Evolutionary conservation across 2,113 vertebrate genomes (phyloP).

Genomic region (Menidia beryllina): DNA sequence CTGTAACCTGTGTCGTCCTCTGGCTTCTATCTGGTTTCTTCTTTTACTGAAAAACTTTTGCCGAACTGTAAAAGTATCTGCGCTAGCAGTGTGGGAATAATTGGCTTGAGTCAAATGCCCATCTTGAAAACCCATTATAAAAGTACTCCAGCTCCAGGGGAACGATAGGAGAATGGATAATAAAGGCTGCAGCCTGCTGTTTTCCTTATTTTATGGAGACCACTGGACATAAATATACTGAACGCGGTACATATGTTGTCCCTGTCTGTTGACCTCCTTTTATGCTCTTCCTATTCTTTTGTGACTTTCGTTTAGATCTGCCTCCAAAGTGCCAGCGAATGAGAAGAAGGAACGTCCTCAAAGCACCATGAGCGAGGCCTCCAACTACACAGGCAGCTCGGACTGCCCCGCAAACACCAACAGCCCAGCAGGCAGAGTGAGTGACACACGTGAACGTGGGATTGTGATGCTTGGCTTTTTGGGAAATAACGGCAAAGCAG

Average conservation of each 20-base stretch:
- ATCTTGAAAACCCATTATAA: conserved; percentile 66
- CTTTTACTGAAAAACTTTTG: conserved; percentile 44
- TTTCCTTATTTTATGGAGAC: conserved; percentile 15
- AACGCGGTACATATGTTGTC: not conserved
- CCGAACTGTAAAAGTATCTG: conserved; percentile 42
- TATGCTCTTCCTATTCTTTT: conserved; percentile 31
- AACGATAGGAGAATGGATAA: conserved; percentile 27
- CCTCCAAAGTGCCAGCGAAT: conserved; percentile 87
- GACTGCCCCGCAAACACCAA: conserved; percentile 86
- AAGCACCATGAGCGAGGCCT: conserved; percentile 92
- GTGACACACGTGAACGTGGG: conserved; percentile 40
- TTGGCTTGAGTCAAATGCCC: conserved; percentile 60
- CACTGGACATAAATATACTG: conserved; percentile 21
- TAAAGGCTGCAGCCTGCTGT: conserved; percentile 16
- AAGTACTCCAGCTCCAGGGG: conserved; percentile 45
- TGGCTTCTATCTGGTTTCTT: no score
- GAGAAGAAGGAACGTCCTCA: conserved; percentile 91
- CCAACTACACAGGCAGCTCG: conserved; percentile 88
- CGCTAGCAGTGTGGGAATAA: conserved; percentile 62
- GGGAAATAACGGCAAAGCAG: conserved; percentile 1
- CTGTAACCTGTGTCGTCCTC: no score
- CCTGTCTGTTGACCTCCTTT: conserved; percentile 27
- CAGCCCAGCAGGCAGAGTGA: conserved; percentile 91
- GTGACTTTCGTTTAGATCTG: conserved; percentile 81
- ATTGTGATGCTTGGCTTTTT: not conserved